phyloP scores from a whole-genome alignment of 1,140 invertebrate genomes.

The Psix sp. region DNA sequence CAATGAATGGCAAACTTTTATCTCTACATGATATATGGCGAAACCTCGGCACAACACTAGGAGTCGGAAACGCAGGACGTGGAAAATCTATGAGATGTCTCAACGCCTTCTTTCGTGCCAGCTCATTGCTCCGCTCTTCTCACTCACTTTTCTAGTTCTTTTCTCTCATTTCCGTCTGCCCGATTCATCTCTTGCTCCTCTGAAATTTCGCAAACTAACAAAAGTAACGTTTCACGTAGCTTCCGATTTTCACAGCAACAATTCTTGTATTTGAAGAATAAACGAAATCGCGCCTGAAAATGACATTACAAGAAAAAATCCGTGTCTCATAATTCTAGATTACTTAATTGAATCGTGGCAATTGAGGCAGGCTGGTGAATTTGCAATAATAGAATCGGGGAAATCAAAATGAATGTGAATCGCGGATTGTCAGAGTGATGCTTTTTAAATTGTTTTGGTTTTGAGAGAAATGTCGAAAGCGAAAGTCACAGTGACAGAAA shows the following conservation, averaged over 20 bases:
- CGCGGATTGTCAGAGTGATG: too few species aligned
- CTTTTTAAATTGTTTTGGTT: too few species aligned
- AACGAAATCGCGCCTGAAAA: slow-evolving; percentile 11
- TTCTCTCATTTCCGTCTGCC: slow-evolving; percentile 1
- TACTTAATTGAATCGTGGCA: too few species aligned
- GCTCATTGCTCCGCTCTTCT: slow-evolving; percentile 10
- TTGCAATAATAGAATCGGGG: too few species aligned
- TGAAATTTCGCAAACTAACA: slow-evolving; percentile 49
- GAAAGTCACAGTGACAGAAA: too few species aligned
- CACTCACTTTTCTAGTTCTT: slow-evolving; percentile 22
- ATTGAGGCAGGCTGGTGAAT: too few species aligned
- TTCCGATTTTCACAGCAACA: slow-evolving; percentile 49
- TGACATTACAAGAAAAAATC: slow-evolving; percentile 17
- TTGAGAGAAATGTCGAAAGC: too few species aligned
- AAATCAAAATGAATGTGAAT: too few species aligned
- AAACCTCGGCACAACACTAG: slow-evolving; percentile 58
- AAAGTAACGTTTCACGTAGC: slow-evolving; percentile 47
- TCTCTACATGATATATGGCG: slow-evolving; percentile 60
- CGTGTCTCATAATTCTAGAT: too few species aligned
- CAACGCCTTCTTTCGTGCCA: slow-evolving; percentile 39
- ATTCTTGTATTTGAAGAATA: slow-evolving; percentile 44
- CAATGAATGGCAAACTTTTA: slow-evolving; percentile 66
- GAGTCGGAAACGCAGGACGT: slow-evolving; percentile 61
- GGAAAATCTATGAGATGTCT: slow-evolving; percentile 65
- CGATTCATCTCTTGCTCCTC: slow-evolving; percentile 21